These are phyloP conservation scores for Sorex araneus DNA, from an alignment of 2,113 vertebrate genomes.

Conservation along the genomic window DNA sequence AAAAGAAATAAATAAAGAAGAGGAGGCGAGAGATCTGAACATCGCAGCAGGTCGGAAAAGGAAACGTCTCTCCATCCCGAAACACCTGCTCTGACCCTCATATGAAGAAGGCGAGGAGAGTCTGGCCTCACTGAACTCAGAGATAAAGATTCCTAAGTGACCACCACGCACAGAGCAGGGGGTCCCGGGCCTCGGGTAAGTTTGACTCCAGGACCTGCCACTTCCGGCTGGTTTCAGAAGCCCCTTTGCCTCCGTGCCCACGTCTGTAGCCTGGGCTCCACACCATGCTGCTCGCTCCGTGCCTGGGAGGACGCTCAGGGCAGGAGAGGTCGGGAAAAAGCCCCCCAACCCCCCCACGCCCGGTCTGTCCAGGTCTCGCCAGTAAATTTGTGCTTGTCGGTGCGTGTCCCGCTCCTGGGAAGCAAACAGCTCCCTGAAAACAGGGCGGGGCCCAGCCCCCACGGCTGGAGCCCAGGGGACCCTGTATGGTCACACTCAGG, in stretches of 20 bases:
- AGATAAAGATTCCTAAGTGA: not conserved
- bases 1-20: too few species aligned
- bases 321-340: not conserved
- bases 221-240: not conserved
- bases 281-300: not conserved
- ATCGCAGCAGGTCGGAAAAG: too few species aligned
- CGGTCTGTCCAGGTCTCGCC: not conserved
- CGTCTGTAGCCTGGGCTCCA: not conserved
- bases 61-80: too few species aligned
- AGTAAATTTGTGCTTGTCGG: too few species aligned
- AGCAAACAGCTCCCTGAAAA: not conserved
- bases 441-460: too few species aligned
- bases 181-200: not conserved
- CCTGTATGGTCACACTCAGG: too few species aligned
- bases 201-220: not conserved
- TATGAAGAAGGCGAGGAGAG: too few species aligned
- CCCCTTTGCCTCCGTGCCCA: not conserved
- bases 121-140: not conserved
- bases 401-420: too few species aligned
- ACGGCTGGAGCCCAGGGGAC: too few species aligned
- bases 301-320: not conserved
- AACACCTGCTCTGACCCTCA: too few species aligned
- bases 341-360: too few species aligned
- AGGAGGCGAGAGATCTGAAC: too few species aligned
- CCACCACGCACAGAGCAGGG: accelerated